A percentile compares a stretch with the other conserved stretches of the same genome.
Evolutionary conservation across 2,888 invertebrate genomes (phyloP).

Genomic region (Conistra vaccinii): DNA sequence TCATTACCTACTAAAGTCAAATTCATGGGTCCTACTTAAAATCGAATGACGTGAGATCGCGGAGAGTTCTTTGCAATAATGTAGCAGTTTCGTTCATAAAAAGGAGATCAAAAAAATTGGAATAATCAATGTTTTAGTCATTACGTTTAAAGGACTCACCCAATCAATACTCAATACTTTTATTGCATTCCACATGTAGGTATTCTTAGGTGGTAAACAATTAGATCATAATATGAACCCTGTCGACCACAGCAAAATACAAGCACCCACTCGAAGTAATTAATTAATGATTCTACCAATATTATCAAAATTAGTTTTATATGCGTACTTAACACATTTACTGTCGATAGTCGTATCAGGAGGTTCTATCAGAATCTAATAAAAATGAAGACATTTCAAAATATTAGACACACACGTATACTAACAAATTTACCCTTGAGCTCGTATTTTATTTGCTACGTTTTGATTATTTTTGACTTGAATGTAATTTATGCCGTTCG

Average conservation of each 20-base stretch:
- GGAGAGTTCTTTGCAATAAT: neutral
- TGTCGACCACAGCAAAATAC: too few species aligned
- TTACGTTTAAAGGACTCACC: too few species aligned
- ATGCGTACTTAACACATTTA: neutral
- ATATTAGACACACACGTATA: neutral
- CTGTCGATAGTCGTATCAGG: neutral
- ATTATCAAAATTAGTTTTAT: neutral
- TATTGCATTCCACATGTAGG: too few species aligned
- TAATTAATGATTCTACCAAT: too few species aligned
- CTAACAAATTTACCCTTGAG: neutral
- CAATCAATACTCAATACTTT: too few species aligned
- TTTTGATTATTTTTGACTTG: constrained; percentile 12
- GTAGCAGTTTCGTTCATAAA: neutral
- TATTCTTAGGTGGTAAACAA: too few species aligned
- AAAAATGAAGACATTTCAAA: neutral
- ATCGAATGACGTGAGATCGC: too few species aligned
- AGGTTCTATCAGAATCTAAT: too few species aligned
- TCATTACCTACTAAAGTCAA: too few species aligned
- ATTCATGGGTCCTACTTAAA: too few species aligned
- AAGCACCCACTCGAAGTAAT: too few species aligned
- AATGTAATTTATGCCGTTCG: constrained; percentile 32
- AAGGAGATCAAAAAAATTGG: neutral
- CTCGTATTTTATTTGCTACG: neutral
- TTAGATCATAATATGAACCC: too few species aligned
- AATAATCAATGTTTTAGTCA: neutral